Percentiles rank a stretch among this genome's conserved stretches.
phyloP scores from a whole-genome alignment of 2,797 vertebrate species.

The Anabacerthia variegaticeps region DNA sequence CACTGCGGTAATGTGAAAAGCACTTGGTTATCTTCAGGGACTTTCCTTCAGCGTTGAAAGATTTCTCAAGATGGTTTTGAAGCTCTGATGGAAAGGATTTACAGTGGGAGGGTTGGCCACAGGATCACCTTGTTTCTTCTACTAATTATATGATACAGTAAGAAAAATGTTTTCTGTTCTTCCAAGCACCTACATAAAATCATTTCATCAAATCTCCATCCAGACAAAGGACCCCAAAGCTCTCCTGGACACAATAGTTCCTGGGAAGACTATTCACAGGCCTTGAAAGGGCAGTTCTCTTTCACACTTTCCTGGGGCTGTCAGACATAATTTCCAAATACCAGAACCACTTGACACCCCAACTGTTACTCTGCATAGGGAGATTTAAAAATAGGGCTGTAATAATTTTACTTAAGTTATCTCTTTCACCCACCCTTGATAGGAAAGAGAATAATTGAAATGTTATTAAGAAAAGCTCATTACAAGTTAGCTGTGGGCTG shows the following conservation, averaged over 20 bases:
- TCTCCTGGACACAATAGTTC: background rate
- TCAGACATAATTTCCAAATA: background rate
- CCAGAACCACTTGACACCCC: background rate
- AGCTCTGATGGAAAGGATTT: background rate
- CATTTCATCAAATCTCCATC: background rate
- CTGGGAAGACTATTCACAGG: background rate
- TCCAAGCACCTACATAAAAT: background rate
- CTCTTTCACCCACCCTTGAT: background rate
- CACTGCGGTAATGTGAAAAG: background rate
- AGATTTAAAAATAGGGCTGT: background rate
- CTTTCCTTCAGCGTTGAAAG: background rate
- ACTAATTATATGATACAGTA: background rate
- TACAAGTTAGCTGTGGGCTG: background rate
- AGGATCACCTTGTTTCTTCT: background rate
- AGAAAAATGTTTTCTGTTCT: background rate
- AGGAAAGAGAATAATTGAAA: slow-evolving; percentile 16
- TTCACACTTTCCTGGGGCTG: background rate
- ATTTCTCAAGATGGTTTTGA: background rate
- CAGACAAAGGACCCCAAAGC: background rate
- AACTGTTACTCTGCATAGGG: background rate
- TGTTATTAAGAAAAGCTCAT: background rate
- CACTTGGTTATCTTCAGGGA: background rate
- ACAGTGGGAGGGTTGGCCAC: background rate
- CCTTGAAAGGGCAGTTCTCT: background rate
- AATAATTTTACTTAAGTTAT: background rate